phyloP scores from a whole-genome alignment of 2,113 vertebrate genomes.

The Pipa parva region DNA sequence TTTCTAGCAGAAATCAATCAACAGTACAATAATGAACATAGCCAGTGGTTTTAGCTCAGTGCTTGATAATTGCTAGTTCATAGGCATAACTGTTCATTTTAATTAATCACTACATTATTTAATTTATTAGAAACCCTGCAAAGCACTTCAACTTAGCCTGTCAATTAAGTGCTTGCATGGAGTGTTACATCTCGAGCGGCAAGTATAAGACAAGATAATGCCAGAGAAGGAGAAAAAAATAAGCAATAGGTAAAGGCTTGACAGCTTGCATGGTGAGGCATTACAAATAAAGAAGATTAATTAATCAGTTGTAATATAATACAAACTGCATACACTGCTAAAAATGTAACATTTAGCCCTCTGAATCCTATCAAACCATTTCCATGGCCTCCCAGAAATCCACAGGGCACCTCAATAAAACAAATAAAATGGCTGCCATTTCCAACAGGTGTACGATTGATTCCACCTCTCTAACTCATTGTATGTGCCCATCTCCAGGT shows the following conservation, averaged over 20 bases:
- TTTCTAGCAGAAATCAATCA: not conserved
- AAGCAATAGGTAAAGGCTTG: not conserved
- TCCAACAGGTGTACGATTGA: no score
- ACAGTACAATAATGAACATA: not conserved
- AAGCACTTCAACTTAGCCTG: conserved; percentile 14
- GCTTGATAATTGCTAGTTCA: conserved; percentile 31
- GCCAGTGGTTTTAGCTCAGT: conserved; percentile 16
- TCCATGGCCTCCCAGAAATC: no score
- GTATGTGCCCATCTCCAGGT: no score
- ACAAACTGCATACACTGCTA: conserved; percentile 16
- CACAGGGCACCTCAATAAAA: no score
- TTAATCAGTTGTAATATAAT: not conserved
- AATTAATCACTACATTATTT: conserved; percentile 32
- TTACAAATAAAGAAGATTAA: no score
- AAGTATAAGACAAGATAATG: conserved; percentile 22
- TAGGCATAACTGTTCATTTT: conserved; percentile 26
- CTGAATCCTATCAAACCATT: no score
- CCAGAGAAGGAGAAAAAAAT: conserved; percentile 1
- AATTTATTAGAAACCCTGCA: conserved; percentile 23
- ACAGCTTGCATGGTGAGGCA: conserved; percentile 22
- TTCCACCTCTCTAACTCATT: no score
- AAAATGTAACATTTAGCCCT: no score
- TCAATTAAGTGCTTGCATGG: conserved; percentile 6
- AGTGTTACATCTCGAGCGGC: conserved; percentile 6
- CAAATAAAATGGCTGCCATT: no score